phyloP scores from a whole-genome alignment of 2,113 vertebrate genomes.

The Poeciliopsis occidentalis region DNA sequence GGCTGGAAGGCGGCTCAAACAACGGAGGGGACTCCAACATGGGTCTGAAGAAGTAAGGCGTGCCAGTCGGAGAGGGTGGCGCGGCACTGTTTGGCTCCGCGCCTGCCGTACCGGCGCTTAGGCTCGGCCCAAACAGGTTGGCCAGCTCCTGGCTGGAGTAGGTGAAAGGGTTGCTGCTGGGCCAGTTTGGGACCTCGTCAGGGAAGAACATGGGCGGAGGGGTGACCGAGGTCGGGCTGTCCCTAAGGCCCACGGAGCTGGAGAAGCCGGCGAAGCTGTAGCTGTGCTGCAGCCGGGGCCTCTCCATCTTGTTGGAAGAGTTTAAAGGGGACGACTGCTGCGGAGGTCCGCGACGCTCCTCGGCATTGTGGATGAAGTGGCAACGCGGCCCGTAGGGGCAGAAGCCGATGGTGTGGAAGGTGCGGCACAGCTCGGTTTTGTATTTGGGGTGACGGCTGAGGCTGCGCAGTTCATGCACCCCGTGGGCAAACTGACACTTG shows the following conservation, averaged over 20 bases:
- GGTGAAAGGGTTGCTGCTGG: constrained; percentile 97
- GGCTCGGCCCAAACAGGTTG: constrained; percentile 91
- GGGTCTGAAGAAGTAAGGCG: constrained; percentile 89
- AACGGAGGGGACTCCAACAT: constrained; percentile 94
- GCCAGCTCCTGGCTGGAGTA: constrained; percentile 99
- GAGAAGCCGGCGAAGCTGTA: constrained; percentile 97
- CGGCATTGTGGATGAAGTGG: constrained; percentile 98
- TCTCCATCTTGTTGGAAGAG: constrained; percentile 84
- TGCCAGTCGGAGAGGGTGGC: constrained; percentile 84
- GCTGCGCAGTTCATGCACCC: constrained; percentile 96
- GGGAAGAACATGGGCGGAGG: constrained; percentile 93
- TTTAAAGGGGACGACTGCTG: constrained; percentile 77
- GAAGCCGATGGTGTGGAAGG: constrained; percentile 99
- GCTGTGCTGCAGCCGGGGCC: constrained; percentile 97
- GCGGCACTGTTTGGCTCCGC: constrained; percentile 77
- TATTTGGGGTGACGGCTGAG: constrained; percentile 98
- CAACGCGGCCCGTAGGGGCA: constrained; percentile 96
- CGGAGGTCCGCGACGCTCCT: constrained; percentile 92
- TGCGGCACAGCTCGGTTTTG: constrained; percentile 99
- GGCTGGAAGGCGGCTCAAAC: constrained; percentile 92
- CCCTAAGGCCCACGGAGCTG: constrained; percentile 88
- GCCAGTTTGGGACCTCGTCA: constrained; percentile 90
- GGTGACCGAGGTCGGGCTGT: constrained; percentile 97
- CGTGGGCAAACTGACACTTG: constrained; percentile 98
- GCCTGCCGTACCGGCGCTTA: constrained; percentile 83